A percentile compares a stretch with the other conserved stretches of the same genome.
Evolutionary conservation across 2,888 invertebrate genomes (phyloP).

Genomic region (Yponomeuta evonymella): DNA sequence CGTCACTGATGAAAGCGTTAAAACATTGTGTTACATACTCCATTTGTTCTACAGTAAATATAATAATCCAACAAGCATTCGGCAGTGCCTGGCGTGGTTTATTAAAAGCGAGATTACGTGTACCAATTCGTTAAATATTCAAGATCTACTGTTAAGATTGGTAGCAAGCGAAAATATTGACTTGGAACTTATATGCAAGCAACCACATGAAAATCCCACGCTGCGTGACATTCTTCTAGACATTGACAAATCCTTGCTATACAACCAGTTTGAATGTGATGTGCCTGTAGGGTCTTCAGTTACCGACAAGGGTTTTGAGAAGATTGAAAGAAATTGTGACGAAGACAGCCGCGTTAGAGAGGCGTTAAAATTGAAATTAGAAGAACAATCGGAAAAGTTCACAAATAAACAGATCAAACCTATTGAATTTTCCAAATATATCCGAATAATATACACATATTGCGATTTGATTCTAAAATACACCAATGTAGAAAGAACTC

Average conservation of each 20-base stretch:
- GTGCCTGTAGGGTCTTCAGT: conserved; percentile 20
- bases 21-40: conserved; percentile 45
- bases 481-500: conserved; percentile 30
- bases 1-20: conserved; percentile 44
- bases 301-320: conserved; percentile 23
- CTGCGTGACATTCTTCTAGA: conserved; percentile 45
- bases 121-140: conserved; percentile 30
- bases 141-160: conserved; percentile 45
- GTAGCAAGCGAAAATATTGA: conserved; percentile 51
- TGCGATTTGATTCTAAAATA: conserved; percentile 41
- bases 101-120: conserved; percentile 33
- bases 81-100: conserved; percentile 51
- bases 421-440: conserved; percentile 36
- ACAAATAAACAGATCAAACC: conserved; percentile 30
- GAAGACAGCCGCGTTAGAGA: conserved; percentile 28
- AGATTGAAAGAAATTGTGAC: conserved; percentile 32
- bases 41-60: conserved; percentile 55
- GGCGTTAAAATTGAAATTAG: conserved; percentile 34
- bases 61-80: conserved; percentile 38
- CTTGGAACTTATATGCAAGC: conserved; percentile 7
- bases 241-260: conserved; percentile 50
- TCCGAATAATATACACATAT: conserved; percentile 37
- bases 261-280: conserved; percentile 53
- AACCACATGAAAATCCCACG: background rate
- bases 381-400: conserved; percentile 26